Conservation (phyloP, 2,113 vertebrate species). For the Salvelinus alpinus region DNA sequence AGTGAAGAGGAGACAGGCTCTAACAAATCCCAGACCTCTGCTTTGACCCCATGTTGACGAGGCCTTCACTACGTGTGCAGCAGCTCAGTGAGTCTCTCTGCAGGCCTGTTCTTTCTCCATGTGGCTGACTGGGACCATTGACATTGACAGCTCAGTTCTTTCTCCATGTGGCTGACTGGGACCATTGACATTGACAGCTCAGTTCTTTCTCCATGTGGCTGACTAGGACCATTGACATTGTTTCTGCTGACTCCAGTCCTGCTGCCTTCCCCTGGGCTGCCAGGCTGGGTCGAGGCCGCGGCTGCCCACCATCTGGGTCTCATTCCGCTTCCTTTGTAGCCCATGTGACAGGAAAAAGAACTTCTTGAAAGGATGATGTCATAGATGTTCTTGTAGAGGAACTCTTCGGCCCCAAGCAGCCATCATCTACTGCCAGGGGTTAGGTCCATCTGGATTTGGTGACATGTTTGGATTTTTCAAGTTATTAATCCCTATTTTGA, state of each 20-base stretch:
- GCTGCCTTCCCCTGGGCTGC: slow-evolving; percentile 41
- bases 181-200: too few relatives aligned
- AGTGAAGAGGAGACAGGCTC: slow-evolving; percentile 21
- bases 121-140: slow-evolving; percentile 28
- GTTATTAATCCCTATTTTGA: too few relatives aligned
- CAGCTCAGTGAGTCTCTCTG: neutral
- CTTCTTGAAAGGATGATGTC: slow-evolving; percentile 62
- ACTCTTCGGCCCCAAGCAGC: slow-evolving; percentile 5
- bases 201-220: slow-evolving; percentile 8
- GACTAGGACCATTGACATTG: slow-evolving; percentile 25
- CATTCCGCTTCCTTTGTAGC: slow-evolving; percentile 47
- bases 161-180: too few relatives aligned
- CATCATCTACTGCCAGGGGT: neutral
- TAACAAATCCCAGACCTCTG: neutral
- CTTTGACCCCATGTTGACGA: neutral
- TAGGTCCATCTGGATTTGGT: too few relatives aligned
- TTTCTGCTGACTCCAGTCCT: slow-evolving; percentile 33
- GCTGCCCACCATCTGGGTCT: slow-evolving; percentile 68
- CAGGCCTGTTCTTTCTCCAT: slow-evolving; percentile 15
- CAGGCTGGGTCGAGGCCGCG: slow-evolving; percentile 36
- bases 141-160: too few relatives aligned
- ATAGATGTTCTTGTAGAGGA: slow-evolving; percentile 47
- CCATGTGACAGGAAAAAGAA: slow-evolving; percentile 57
- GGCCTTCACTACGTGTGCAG: neutral
- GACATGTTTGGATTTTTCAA: too few relatives aligned